A percentile compares a stretch with the other conserved stretches of the same genome.
Evolutionary conservation across 2,113 vertebrate genomes (phyloP).

Genomic region (Mormoops blainvillei): DNA sequence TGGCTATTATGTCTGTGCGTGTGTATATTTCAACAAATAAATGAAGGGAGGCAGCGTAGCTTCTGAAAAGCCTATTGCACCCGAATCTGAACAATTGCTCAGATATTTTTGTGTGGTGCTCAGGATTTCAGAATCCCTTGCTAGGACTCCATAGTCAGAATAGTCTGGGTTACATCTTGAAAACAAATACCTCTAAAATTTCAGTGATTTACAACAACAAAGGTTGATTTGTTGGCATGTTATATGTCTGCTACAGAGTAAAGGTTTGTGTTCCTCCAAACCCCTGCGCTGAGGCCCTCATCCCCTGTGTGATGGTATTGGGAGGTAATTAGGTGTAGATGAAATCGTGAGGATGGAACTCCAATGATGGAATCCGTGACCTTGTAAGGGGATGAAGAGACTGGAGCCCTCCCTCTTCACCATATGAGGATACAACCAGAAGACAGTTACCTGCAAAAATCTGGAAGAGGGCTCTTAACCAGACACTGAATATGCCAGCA

Average conservation of each 20-base stretch:
- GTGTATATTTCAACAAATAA: not conserved
- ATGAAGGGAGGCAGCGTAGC: not conserved
- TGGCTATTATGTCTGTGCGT: not conserved
- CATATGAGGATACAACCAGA: not conserved
- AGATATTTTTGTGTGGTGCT: not conserved
- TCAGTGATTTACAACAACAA: not conserved
- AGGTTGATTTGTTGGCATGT: not conserved
- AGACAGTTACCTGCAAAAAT: not conserved
- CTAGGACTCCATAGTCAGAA: not conserved
- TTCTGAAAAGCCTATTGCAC: not conserved
- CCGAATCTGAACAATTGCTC: not conserved
- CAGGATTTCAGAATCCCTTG: not conserved
- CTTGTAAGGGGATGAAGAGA: not conserved
- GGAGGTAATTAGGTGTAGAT: not conserved
- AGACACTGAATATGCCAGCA: not conserved
- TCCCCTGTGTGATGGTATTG: not conserved
- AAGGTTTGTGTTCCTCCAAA: not conserved
- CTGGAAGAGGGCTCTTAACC: not conserved
- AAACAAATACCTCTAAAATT: not conserved
- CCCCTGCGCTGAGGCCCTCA: not conserved
- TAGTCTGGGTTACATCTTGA: not conserved
- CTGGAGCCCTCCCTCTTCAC: not conserved
- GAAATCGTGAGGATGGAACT: not conserved
- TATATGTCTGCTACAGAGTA: not conserved
- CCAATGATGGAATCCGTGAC: not conserved